Evolutionary conservation across 2,797 vertebrate species (phyloP).

Genomic region (Xenopus petersii): DNA sequence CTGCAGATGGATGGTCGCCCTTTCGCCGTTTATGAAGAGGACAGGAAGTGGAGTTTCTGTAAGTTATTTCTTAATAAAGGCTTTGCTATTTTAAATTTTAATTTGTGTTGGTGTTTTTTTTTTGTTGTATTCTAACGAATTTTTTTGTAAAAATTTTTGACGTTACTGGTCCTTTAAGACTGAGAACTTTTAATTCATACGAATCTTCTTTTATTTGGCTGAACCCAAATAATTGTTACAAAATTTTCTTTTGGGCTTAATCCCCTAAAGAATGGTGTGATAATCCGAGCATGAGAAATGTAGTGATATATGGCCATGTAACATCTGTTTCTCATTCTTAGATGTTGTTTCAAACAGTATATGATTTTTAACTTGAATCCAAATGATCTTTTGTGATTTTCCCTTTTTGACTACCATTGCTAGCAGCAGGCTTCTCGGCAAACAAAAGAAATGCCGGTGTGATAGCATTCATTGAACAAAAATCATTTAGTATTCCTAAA

Average conservation of each 20-base stretch:
- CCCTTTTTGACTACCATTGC: conserved; percentile 41
- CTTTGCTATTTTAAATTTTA: no score
- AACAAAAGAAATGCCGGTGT: no score
- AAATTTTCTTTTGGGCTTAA: conserved; percentile 38
- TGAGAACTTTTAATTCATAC: background rate
- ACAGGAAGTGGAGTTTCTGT: no score
- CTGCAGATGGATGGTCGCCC: no score
- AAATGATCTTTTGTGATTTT: conserved; percentile 41
- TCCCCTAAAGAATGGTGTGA: conserved; percentile 34
- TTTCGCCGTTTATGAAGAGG: no score
- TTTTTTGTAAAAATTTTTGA: no score
- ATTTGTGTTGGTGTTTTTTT: no score
- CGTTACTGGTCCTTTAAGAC: no score
- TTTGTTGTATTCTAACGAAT: no score
- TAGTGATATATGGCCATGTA: conserved; percentile 35
- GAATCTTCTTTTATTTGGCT: conserved; percentile 5
- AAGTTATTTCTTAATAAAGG: no score
- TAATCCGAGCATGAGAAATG: conserved; percentile 27
- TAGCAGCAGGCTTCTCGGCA: conserved; percentile 10
- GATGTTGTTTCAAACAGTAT: conserved; percentile 9
- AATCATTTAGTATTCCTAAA: no score
- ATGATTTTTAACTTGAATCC: conserved; percentile 44
- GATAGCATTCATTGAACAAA: background rate
- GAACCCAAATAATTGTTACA: conserved; percentile 28
- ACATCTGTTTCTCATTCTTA: conserved; percentile 51